These are phyloP conservation scores for Chionomys nivalis DNA, from an alignment of 2,113 vertebrate species.

Conservation along the genomic window DNA sequence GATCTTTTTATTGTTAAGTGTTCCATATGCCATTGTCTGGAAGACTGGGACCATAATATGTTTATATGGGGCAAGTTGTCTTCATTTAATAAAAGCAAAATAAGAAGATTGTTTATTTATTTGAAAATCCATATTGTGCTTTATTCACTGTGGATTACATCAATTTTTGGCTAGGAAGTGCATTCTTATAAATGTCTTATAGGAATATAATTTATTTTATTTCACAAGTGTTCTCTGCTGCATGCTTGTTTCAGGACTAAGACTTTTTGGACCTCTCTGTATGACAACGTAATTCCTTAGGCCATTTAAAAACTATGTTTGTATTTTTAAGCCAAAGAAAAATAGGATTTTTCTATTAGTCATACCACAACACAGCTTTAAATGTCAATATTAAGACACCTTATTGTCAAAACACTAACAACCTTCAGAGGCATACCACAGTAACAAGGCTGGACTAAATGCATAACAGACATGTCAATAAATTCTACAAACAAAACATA, in stretches of 20 bases:
- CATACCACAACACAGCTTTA: neutral
- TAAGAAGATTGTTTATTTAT: slow-evolving; percentile 10
- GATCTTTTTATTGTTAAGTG: slow-evolving; percentile 60
- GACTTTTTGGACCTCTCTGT: neutral
- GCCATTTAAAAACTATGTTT: neutral
- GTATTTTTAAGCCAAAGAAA: slow-evolving; percentile 33
- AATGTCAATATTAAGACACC: neutral
- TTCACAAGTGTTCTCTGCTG: neutral
- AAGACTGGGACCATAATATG: slow-evolving; percentile 8
- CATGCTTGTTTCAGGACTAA: neutral
- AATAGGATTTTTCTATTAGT: neutral
- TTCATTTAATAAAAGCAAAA: slow-evolving; percentile 60
- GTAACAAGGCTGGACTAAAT: neutral
- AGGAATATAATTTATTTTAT: neutral
- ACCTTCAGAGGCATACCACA: neutral
- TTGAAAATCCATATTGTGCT: neutral
- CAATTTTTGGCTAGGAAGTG: neutral
- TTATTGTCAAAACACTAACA: neutral
- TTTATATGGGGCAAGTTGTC: slow-evolving; percentile 43
- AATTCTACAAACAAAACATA: neutral
- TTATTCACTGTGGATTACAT: neutral
- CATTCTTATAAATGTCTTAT: neutral
- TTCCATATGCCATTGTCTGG: slow-evolving; percentile 63
- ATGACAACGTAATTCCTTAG: neutral
- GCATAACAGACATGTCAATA: neutral